These are phyloP conservation scores for Noturus placidus DNA, from an alignment of 2,113 vertebrate genomes.

Conservation along the genomic window DNA sequence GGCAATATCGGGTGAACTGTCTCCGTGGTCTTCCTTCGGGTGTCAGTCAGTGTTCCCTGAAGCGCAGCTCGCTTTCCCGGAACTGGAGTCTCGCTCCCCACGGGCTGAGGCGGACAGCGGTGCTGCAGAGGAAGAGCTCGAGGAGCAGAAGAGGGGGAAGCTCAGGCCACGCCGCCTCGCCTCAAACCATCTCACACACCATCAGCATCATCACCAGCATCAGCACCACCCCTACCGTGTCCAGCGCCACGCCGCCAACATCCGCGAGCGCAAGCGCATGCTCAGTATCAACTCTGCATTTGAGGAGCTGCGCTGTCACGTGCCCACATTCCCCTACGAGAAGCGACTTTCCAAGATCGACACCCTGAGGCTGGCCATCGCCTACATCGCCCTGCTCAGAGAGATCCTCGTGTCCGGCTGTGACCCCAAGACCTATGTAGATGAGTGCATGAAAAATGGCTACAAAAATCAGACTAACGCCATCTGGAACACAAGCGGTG, in stretches of 20 bases:
- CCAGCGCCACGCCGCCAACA: constrained; percentile 76
- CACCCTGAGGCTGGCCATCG: constrained; percentile 74
- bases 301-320: constrained; percentile 71
- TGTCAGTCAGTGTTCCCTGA: constrained; percentile 65
- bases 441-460: constrained; percentile 74
- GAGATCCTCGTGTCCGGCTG: constrained; percentile 78
- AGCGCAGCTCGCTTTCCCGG: constrained; percentile 61
- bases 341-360: constrained; percentile 81
- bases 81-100: constrained; percentile 59
- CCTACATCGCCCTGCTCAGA: constrained; percentile 77
- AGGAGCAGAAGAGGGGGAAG: constrained; percentile 51
- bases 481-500: constrained; percentile 80
- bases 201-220: constrained; percentile 17
- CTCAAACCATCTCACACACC: constrained; percentile 11
- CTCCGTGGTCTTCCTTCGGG: constrained; percentile 60
- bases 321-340: constrained; percentile 81
- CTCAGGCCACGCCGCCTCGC: constrained; percentile 27
- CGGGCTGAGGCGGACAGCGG: constrained; percentile 35
- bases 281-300: constrained; percentile 77
- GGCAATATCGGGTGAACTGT: constrained; percentile 54
- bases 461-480: constrained; percentile 67
- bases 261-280: constrained; percentile 79
- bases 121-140: constrained; percentile 67
- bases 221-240: constrained; percentile 67
- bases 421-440: constrained; percentile 74